Percentiles rank a stretch among this genome's conserved stretches.
phyloP scores from a whole-genome alignment of 2,797 vertebrate species.

The Serranus cabrilla region DNA sequence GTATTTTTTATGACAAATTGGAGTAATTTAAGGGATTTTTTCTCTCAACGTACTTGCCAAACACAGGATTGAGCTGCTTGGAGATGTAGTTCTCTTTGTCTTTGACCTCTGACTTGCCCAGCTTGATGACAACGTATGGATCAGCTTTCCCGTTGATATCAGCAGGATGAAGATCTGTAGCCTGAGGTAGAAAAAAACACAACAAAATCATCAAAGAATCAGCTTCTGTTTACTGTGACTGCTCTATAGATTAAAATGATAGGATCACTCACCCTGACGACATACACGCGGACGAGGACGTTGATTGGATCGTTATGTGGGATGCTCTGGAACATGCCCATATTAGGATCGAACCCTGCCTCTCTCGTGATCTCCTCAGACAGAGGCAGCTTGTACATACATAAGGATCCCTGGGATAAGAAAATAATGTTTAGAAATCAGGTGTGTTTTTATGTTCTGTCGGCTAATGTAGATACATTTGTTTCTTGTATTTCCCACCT shows the following conservation, averaged over 20 bases:
- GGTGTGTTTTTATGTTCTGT: background rate
- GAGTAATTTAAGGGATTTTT: background rate
- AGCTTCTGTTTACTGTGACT: background rate
- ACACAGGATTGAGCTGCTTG: slow-evolving; percentile 98
- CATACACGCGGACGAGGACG: slow-evolving; percentile 94
- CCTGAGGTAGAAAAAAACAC: slow-evolving; percentile 78
- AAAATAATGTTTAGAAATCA: background rate
- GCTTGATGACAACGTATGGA: slow-evolving; percentile 93
- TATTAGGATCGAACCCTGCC: slow-evolving; percentile 92
- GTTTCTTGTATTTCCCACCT: slow-evolving; percentile 68
- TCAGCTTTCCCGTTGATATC: slow-evolving; percentile 99
- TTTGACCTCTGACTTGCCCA: slow-evolving; percentile 96
- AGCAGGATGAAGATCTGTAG: slow-evolving; percentile 96
- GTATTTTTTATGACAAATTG: background rate
- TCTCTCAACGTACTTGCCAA: slow-evolving; percentile 92
- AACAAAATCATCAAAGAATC: background rate
- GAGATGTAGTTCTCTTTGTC: slow-evolving; percentile 99
- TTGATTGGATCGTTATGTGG: slow-evolving; percentile 96
- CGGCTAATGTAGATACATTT: background rate
- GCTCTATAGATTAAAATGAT: background rate
- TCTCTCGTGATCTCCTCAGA: slow-evolving; percentile 93
- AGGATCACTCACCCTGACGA: slow-evolving; percentile 90
- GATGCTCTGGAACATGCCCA: slow-evolving; percentile 98
- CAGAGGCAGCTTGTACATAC: slow-evolving; percentile 96
- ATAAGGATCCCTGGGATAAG: slow-evolving; percentile 91